Percentiles rank a stretch among this genome's conserved stretches.
Evolutionary conservation across 2,797 vertebrate species (phyloP).

Genomic region (Cygnus olor): DNA sequence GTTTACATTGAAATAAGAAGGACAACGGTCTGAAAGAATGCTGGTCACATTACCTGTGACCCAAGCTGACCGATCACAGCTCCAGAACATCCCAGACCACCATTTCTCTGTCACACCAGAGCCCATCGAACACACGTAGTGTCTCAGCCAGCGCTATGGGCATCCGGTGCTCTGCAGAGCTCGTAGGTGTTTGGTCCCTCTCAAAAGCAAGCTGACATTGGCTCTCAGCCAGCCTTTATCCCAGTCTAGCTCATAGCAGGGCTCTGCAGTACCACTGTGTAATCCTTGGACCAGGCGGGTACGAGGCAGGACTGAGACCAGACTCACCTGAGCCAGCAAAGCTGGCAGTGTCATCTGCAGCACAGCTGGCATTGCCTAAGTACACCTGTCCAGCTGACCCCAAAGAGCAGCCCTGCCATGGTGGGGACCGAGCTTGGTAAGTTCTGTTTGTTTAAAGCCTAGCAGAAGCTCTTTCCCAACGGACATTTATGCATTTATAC

Average conservation of each 20-base stretch:
- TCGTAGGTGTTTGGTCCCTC: background rate
- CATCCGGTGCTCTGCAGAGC: background rate
- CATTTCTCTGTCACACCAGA: background rate
- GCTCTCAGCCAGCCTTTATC: background rate
- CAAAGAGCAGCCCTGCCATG: background rate
- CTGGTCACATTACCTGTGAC: slow-evolving; percentile 83
- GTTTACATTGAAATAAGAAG: slow-evolving; percentile 91
- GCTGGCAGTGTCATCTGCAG: background rate
- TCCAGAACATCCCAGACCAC: background rate
- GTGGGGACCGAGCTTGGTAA: background rate
- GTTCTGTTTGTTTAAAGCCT: background rate
- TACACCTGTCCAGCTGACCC: background rate
- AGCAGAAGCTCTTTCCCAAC: slow-evolving; percentile 12
- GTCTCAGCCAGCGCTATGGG: background rate
- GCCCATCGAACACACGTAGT: background rate
- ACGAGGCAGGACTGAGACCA: background rate
- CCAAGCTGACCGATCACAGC: slow-evolving; percentile 74
- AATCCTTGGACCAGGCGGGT: background rate
- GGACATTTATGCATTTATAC: background rate
- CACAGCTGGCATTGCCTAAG: background rate
- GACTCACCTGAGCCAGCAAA: background rate
- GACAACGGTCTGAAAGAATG: slow-evolving; percentile 74
- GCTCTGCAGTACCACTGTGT: background rate
- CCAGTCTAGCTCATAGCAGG: background rate
- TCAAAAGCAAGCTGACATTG: background rate